A percentile compares a stretch with the other conserved stretches of the same genome.
Evolutionary conservation across 2,113 vertebrate genomes (phyloP).

Genomic region (Irena cyanogastra): DNA sequence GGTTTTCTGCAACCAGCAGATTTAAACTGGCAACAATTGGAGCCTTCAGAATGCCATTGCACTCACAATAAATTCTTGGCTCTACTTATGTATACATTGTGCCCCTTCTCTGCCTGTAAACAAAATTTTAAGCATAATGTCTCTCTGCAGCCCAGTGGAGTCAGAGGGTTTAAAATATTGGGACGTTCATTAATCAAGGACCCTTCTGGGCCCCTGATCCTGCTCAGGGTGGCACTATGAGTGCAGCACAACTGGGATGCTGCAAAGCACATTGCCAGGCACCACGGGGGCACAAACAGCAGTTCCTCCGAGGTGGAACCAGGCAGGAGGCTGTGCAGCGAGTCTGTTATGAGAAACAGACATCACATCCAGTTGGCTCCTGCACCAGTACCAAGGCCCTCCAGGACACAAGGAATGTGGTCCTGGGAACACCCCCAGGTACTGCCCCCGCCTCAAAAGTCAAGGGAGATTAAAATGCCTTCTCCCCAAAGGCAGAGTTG

Average conservation of each 20-base stretch:
- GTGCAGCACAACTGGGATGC: neutral
- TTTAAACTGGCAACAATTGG: neutral
- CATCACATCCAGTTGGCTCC: fast-evolving
- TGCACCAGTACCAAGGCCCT: neutral
- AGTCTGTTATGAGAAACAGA: fast-evolving
- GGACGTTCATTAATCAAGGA: neutral
- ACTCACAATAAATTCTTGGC: neutral
- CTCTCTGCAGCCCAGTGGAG: neutral
- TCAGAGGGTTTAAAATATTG: neutral
- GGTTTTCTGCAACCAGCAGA: neutral
- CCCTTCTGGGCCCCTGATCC: neutral
- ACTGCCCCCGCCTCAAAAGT: neutral
- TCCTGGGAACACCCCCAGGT: neutral
- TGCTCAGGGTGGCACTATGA: neutral
- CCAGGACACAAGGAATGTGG: neutral
- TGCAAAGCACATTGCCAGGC: neutral
- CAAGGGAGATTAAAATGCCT: neutral
- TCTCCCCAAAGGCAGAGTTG: neutral
- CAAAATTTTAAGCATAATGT: neutral
- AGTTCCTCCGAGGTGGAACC: neutral
- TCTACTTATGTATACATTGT: neutral
- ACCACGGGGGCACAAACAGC: fast-evolving
- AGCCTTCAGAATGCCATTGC: neutral
- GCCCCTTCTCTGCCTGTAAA: neutral
- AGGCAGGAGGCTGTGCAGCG: neutral